Evolutionary conservation across 2,113 vertebrate genomes (phyloP), one percentile per base, ranked within the genome.

Genomic region (Megaleporinus macrocephalus): DNA sequence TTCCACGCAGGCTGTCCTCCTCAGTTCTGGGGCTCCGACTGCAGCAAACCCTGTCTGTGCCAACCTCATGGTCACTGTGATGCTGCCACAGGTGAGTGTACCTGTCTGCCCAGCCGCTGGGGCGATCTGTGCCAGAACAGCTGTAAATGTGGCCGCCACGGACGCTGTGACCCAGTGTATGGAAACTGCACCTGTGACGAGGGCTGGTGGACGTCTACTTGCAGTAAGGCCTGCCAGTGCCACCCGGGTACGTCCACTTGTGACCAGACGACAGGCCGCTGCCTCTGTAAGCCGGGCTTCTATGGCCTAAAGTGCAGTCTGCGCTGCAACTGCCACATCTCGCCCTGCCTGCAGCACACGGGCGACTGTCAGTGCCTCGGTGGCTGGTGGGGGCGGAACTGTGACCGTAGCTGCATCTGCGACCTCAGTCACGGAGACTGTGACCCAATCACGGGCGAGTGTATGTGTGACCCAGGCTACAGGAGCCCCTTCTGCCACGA

Each of bases 1-100:
- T 55, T 63, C 30, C n/a, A 22, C 49, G 65, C 89, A 99, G 98
- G 87, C 41, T 99, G 98, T 87, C 97, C 98, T 0, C 87, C 86
- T 79, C 95, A 95, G 85, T 98, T 97, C 89, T 99, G 97, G 97
- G 96, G 95, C 0, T 89, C 95, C 0, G 96, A 99, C 89, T 99
- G 98, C 91, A 96, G 95, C 9, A 87, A 89, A 90, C 88, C 81
- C 57, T 99, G 97, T 84, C 82, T 18, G 0, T 99, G 98, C 76
- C 80, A 95, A 87, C 97, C 97, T 0, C 77, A 95, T 0, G 98
- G 97, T 76, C 91, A 63, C 72, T 99, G 98, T 6, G 81, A 98
- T 83, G 87, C 95, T 0, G 88, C 22, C 29, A 97, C 93, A 0
- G 98, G 98, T 0, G 87, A 20, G 76, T 99, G 97, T 88, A 94